Conservation (phyloP, 2,888 invertebrate genomes). For the Drosophila subquinaria region DNA sequence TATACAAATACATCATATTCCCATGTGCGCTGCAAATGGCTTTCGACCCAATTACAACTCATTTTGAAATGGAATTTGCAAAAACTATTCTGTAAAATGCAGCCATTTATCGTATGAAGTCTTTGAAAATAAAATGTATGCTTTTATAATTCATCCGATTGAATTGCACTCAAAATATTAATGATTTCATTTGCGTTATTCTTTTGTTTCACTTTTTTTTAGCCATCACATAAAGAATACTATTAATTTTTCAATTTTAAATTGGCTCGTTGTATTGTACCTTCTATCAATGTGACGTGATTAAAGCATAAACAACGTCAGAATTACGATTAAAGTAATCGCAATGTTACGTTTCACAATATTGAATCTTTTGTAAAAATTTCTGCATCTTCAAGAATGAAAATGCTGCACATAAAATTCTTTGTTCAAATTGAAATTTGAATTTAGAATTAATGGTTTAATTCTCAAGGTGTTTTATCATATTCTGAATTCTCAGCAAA, state of each 20-base stretch:
- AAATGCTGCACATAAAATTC: no score
- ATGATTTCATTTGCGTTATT: neutral
- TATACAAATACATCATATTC: neutral
- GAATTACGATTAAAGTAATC: no score
- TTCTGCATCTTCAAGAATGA: no score
- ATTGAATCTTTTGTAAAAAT: no score
- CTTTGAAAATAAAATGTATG: constrained; percentile 9
- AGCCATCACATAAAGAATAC: neutral
- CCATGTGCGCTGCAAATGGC: constrained; percentile 2
- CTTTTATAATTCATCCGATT: constrained; percentile 8
- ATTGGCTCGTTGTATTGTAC: neutral
- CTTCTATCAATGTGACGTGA: neutral
- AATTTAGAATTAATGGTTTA: neutral
- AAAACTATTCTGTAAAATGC: constrained; percentile 8
- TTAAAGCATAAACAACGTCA: neutral
- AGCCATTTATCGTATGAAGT: constrained; percentile 1
- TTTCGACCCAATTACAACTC: constrained; percentile 6
- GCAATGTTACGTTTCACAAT: no score
- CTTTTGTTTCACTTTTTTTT: neutral
- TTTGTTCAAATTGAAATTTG: neutral
- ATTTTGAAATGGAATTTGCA: neutral
- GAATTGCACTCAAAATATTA: constrained; percentile 10
- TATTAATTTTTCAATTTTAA: neutral
- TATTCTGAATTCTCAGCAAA: neutral
- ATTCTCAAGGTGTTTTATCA: neutral